Percentiles rank a stretch among this genome's conserved stretches.
Evolutionary conservation across 2,888 invertebrate genomes (phyloP).

Genomic region (Tyria jacobaeae): DNA sequence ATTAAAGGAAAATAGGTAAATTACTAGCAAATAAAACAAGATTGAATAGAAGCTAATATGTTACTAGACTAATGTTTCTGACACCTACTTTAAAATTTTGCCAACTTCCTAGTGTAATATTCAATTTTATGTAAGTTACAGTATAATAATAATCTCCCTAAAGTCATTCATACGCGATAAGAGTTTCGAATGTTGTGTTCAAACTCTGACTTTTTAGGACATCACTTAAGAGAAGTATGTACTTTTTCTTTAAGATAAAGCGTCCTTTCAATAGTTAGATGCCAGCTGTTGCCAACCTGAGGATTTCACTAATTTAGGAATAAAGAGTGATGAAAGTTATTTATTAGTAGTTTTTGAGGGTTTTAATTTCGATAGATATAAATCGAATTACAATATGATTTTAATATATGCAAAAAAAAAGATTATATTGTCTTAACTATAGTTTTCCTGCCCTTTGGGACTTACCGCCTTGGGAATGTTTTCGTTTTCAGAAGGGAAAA

Average conservation of each 20-base stretch:
- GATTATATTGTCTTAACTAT: too few species aligned
- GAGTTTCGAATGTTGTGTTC: not conserved
- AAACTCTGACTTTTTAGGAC: not conserved
- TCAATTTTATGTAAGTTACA: slow-evolving; percentile 13
- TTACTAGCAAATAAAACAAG: slow-evolving; percentile 26
- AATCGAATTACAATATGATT: too few species aligned
- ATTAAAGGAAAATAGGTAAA: slow-evolving; percentile 28
- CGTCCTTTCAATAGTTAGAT: not conserved
- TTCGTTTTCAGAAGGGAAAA: too few species aligned
- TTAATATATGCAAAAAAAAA: too few species aligned
- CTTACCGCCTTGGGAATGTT: too few species aligned
- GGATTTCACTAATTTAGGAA: not conserved
- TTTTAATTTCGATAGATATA: too few species aligned
- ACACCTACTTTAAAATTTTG: slow-evolving; percentile 11
- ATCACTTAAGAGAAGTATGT: not conserved
- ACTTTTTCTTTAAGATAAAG: not conserved
- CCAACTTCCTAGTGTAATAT: slow-evolving; percentile 21
- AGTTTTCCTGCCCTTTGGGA: too few species aligned
- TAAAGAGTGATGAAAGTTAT: not conserved
- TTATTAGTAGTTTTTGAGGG: not conserved
- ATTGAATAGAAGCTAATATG: slow-evolving; percentile 17
- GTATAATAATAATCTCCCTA: not conserved
- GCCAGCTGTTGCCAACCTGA: not conserved
- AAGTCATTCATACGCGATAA: not conserved
- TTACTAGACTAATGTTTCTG: slow-evolving; percentile 6